Conservation (phyloP, 2,113 vertebrate genomes). For the Cacatua alba region DNA sequence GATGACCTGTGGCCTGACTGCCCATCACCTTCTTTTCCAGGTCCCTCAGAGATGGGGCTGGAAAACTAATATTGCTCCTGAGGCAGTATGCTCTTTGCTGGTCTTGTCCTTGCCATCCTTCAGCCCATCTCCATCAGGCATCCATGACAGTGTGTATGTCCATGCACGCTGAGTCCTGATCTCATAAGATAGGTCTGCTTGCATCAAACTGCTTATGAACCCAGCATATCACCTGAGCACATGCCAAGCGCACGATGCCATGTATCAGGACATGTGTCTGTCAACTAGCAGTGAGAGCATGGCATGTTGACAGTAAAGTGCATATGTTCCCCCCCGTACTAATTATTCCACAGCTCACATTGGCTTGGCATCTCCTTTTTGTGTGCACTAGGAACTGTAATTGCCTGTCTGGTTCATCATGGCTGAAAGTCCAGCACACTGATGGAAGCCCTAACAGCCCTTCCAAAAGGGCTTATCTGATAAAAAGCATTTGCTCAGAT, state of each 20-base stretch:
- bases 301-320: neutral
- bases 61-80: neutral
- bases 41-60: neutral
- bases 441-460: neutral
- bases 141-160: fast-evolving
- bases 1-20: neutral
- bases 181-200: neutral
- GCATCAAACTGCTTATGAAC: neutral
- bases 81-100: neutral
- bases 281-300: neutral
- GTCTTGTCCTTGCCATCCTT: neutral
- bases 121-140: neutral
- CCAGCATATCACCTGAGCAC: neutral
- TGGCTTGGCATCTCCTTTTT: neutral
- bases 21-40: neutral
- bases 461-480: neutral
- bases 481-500: neutral
- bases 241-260: neutral
- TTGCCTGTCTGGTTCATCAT: fast-evolving
- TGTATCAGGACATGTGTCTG: neutral
- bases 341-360: neutral
- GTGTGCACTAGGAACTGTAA: neutral
- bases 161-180: neutral
- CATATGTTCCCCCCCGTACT: fast-evolving
- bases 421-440: neutral